Conservation (phyloP, 2,888 invertebrate species). For the Dynastes maya region DNA sequence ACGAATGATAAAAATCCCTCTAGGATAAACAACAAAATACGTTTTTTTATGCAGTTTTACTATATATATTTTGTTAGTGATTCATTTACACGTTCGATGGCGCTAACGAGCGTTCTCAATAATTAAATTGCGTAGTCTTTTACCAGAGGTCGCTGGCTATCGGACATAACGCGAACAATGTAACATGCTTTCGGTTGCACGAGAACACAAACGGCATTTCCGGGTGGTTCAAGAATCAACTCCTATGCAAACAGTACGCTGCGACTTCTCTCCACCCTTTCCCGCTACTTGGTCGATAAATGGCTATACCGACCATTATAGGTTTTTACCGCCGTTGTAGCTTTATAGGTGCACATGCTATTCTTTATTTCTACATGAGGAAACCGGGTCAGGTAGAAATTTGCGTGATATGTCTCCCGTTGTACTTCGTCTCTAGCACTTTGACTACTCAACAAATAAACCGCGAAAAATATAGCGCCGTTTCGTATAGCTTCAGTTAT, state of each 20-base stretch:
- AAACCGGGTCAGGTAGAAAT: constrained; percentile 34
- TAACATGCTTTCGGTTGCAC: background rate
- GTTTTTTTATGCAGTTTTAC: too few species aligned
- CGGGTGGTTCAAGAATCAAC: background rate
- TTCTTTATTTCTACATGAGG: background rate
- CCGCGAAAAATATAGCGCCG: constrained; percentile 28
- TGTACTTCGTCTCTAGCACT: constrained; percentile 1
- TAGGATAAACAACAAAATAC: too few species aligned
- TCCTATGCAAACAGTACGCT: background rate
- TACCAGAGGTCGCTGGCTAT: constrained; percentile 17
- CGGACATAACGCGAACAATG: background rate
- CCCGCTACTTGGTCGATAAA: background rate
- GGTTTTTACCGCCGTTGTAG: background rate
- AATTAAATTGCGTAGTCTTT: constrained; percentile 8
- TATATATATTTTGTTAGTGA: too few species aligned
- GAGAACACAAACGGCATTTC: constrained; percentile 1
- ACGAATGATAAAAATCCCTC: too few species aligned
- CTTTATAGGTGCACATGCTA: background rate
- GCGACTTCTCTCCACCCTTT: background rate
- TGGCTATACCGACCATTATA: background rate
- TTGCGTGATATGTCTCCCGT: constrained; percentile 28
- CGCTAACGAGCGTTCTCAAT: background rate
- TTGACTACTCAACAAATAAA: constrained; percentile 38
- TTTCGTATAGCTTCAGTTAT: constrained; percentile 34
- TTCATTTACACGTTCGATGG: constrained; percentile 6